These are phyloP conservation scores for Ibidorhyncha struthersii DNA, from an alignment of 2,113 vertebrate species.

Conservation along the genomic window DNA sequence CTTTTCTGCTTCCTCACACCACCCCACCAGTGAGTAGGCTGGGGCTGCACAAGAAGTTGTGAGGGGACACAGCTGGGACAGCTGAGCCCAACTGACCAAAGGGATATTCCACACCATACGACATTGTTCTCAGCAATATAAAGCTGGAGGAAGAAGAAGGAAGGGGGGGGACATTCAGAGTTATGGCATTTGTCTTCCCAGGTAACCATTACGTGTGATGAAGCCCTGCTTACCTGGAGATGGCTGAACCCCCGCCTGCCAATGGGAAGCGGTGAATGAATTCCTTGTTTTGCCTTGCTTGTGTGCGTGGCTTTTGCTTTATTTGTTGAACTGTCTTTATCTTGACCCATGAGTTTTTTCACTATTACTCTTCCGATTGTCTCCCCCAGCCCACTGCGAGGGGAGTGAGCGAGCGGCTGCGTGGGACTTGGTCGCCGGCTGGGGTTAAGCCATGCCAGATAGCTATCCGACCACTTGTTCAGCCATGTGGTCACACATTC, in stretches of 20 bases:
- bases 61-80: not conserved
- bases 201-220: not conserved
- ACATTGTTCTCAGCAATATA: not conserved
- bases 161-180: not conserved
- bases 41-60: not conserved
- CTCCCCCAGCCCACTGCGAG: not conserved
- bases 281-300: not conserved
- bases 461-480: not conserved
- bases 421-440: not conserved
- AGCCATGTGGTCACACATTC: not conserved
- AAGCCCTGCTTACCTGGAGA: not conserved
- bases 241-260: not conserved
- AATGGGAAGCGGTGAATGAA: not conserved
- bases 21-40: not conserved
- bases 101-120: not conserved
- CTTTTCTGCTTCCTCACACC: not conserved
- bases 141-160: not conserved
- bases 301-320: not conserved
- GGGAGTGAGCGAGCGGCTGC: not conserved
- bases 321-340: not conserved
- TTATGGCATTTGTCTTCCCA: not conserved
- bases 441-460: not conserved
- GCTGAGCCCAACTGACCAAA: not conserved
- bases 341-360: not conserved
- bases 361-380: not conserved